phyloP scores from a whole-genome alignment of 1,140 invertebrate genomes.

The Trichonephila clavipes region DNA sequence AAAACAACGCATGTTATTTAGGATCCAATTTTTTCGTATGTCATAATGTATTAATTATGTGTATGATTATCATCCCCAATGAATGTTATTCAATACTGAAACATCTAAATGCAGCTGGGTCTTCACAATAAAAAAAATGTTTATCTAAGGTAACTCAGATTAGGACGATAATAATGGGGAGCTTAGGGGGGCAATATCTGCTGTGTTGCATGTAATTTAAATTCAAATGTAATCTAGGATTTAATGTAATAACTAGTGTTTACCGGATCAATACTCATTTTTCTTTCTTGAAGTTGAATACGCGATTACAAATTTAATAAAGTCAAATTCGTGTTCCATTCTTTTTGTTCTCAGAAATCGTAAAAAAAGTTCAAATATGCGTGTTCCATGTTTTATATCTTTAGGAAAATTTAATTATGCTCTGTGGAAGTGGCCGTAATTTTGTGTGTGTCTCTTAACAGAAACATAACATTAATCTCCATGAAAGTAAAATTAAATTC shows the following conservation, averaged over 20 bases:
- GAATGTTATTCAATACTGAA: too few relatives aligned
- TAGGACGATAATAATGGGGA: too few relatives aligned
- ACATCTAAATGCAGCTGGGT: too few relatives aligned
- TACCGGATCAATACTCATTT: not conserved
- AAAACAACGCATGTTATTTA: too few relatives aligned
- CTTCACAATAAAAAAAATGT: too few relatives aligned
- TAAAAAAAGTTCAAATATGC: not conserved
- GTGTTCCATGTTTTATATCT: not conserved
- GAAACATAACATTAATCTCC: constrained; percentile 29
- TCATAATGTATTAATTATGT: too few relatives aligned
- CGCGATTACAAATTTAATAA: not conserved
- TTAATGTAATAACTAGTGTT: not conserved
- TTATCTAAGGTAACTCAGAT: too few relatives aligned
- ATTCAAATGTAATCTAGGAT: not conserved
- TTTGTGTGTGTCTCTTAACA: not conserved
- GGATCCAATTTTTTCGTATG: too few relatives aligned
- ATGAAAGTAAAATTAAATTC: constrained; percentile 14
- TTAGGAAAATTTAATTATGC: constrained; percentile 44
- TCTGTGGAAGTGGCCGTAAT: not conserved
- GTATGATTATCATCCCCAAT: too few relatives aligned
- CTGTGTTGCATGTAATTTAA: not conserved
- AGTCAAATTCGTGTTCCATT: not conserved
- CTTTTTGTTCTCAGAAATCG: not conserved
- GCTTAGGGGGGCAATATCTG: too few relatives aligned
- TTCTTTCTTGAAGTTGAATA: not conserved